phyloP scores from a whole-genome alignment of 2,888 invertebrate species.

The Drosophila eohydei region DNA sequence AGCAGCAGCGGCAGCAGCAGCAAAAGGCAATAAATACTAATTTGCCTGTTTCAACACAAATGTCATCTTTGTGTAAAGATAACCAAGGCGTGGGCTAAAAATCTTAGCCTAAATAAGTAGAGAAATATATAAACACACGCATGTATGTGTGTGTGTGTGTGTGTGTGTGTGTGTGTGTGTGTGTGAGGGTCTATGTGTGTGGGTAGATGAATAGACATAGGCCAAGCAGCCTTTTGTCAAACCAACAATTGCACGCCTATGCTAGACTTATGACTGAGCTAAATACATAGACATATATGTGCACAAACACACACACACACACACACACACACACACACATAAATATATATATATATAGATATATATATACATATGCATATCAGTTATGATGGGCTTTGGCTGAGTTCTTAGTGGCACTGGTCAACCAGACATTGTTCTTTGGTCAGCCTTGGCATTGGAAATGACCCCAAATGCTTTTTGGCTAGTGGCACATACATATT shows the following conservation, averaged over 20 bases:
- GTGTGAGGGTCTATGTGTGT: not conserved
- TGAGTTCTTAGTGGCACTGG: conserved; percentile 42
- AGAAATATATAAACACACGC: conserved; percentile 5
- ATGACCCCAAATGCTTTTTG: conserved; percentile 11
- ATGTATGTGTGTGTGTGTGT: not conserved
- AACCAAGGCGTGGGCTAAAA: conserved; percentile 38
- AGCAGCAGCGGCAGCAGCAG: conserved; percentile 63
- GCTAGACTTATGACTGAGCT: conserved; percentile 26
- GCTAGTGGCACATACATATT: conserved; percentile 23
- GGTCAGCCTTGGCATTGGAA: conserved; percentile 3
- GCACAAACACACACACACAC: not conserved
- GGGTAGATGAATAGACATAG: not conserved
- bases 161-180: not conserved
- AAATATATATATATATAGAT: not conserved
- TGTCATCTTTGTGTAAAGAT: conserved; percentile 74
- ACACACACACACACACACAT: not conserved
- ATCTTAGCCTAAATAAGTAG: conserved; percentile 8
- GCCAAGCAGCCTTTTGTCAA: conserved; percentile 15
- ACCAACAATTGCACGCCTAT: not conserved
- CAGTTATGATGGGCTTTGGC: conserved; percentile 22
- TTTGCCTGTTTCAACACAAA: conserved; percentile 77
- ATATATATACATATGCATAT: conserved; percentile 3
- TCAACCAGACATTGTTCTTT: conserved; percentile 30
- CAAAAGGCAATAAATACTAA: conserved; percentile 74
- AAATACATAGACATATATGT: not conserved